A percentile compares a stretch with the other conserved stretches of the same genome.
phyloP scores from a whole-genome alignment of 1,140 invertebrate species.

The Portunus trituberculatus region DNA sequence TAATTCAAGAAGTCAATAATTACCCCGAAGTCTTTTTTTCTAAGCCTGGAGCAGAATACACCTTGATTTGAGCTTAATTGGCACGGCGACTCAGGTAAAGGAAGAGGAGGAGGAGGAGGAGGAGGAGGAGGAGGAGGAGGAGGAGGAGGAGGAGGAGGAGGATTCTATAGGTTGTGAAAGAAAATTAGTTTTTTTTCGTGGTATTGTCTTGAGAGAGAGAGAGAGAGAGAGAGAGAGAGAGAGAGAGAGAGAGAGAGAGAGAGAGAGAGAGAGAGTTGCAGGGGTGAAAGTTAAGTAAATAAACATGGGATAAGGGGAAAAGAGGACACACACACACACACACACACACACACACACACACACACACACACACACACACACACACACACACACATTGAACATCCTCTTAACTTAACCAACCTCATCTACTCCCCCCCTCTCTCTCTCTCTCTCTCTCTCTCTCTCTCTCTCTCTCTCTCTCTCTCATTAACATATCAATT shows the following conservation, averaged over 20 bases:
- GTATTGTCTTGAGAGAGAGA: not conserved
- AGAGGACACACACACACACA: slow-evolving; percentile 41
- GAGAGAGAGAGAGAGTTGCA: not conserved
- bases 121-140: not conserved
- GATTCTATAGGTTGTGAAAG: not conserved
- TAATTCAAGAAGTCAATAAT: too few species aligned
- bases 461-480: slow-evolving; percentile 12
- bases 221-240: slow-evolving; percentile 22
- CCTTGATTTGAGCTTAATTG: not conserved
- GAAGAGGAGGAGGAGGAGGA: not conserved
- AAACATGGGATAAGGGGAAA: not conserved
- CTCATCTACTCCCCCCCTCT: not conserved
- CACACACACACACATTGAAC: slow-evolving; percentile 17
- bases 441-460: slow-evolving; percentile 42
- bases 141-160: slow-evolving; percentile 22
- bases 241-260: slow-evolving; percentile 22
- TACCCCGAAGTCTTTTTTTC: too few species aligned
- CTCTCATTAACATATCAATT: not conserved
- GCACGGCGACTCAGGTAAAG: not conserved
- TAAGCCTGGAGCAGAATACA: too few species aligned
- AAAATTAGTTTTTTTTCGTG: not conserved
- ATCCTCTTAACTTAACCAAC: not conserved
- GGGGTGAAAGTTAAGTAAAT: not conserved
- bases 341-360: slow-evolving; percentile 45
- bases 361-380: slow-evolving; percentile 49